Base-by-base conservation (phyloP, 2,888 invertebrate genomes). In the Drosophila stalkeri region DNA sequence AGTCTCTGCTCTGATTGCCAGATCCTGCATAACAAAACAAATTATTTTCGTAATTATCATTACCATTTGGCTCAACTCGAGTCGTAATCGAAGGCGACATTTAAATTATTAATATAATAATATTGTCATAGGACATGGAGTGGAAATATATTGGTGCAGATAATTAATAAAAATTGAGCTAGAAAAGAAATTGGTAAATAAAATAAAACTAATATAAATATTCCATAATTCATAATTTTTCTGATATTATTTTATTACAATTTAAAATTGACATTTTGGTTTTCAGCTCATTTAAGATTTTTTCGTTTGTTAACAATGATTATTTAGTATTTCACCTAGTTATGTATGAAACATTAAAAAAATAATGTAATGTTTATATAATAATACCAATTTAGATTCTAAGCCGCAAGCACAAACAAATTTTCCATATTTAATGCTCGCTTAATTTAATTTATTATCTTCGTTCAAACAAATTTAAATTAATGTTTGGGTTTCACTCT, bases 41-140 rank as follows among this genome's bases (percentile, higher is more conserved):
- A 72, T 71, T 63, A 63, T 57, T 41, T 64, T 57, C 64, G 56
- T 72, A 72, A 60, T 72, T 72, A 65, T 12, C 18, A 57, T 59
- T 41, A 72, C 12, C 23, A 57, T 59, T 41, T 39, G 23, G 20
- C 39, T 44, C 43, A 44, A 14, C 59, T 23, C 39, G 35, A 35
- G 35, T 41, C 37, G 52, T 46, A 72, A 64, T 54, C 57, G 54
- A 55, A 52, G 39, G 5, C 12, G 27, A 4, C 7, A 20, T n/a
- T 56, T 49, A 20, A 55, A 66, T 43, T 56, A 67, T 56, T 67
- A 8, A 49, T 43, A 49, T n/a, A n/a, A 16, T 5, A 12, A 55
- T 27, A 57, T 39, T 64, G 31, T 37, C 20, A 3, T n/a, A 3
- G n/a, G 12, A n/a, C 7, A 35, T 14, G 37, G 6, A 37, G 12